Evolutionary conservation across 1,140 invertebrate species (phyloP).

Genomic region (Cyphomyrmex costatus): DNA sequence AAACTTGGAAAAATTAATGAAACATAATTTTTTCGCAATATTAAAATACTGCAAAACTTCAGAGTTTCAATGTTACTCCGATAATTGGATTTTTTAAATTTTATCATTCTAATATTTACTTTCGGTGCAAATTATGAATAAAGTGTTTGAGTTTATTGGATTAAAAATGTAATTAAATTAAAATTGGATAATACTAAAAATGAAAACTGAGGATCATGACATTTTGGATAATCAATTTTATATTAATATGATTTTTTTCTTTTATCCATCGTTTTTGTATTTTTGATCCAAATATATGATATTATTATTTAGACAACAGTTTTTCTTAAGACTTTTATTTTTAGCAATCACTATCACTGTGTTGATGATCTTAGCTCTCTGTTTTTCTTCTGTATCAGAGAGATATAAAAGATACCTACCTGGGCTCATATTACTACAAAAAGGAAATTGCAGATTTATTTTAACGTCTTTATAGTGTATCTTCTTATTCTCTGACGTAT

Average conservation of each 20-base stretch:
- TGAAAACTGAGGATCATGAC: not conserved
- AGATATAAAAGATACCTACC: not conserved
- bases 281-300: not conserved
- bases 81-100: not conserved
- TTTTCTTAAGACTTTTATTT: not conserved
- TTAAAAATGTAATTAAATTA: not conserved
- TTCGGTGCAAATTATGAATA: not conserved
- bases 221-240: not conserved
- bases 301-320: not conserved
- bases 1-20: not conserved
- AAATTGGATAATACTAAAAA: not conserved
- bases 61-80: not conserved
- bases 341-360: not conserved
- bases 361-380: not conserved
- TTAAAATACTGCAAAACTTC: not conserved
- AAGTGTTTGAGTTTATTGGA: not conserved
- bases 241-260: not conserved
- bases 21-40: not conserved
- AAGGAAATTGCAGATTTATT: slow-evolving; percentile 2
- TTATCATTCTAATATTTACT: not conserved
- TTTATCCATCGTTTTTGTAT: not conserved
- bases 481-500: not conserved
- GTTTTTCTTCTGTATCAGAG: not conserved
- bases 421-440: not conserved
- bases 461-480: slow-evolving; percentile 1